A percentile compares a stretch with the other conserved stretches of the same genome.
Conservation (phyloP, 2,797 vertebrate genomes). For the Natrix natrix region DNA sequence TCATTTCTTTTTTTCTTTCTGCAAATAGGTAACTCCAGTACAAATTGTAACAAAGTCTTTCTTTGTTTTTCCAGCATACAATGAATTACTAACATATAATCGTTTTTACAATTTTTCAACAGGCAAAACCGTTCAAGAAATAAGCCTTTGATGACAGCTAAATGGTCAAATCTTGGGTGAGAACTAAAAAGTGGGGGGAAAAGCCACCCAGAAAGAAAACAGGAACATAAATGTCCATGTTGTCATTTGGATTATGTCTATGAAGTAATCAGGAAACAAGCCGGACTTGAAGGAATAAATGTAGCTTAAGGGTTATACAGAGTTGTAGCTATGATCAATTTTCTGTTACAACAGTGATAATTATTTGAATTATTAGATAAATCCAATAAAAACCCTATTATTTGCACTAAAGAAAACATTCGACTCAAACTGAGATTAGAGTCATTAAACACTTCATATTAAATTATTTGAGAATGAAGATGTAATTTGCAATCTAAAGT, state of each 20-base stretch:
- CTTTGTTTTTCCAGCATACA: background rate
- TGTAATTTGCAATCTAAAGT: background rate
- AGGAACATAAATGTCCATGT: too few species aligned
- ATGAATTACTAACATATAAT: background rate
- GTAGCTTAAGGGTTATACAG: background rate
- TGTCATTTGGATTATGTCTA: too few species aligned
- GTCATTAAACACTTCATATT: background rate
- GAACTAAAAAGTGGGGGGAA: too few species aligned
- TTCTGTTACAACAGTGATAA: background rate
- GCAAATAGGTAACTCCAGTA: background rate
- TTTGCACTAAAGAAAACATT: background rate
- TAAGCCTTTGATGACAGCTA: constrained; percentile 24
- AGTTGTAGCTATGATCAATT: background rate
- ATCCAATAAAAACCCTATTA: background rate
- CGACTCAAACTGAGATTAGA: background rate
- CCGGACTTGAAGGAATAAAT: background rate
- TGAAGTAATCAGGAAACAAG: too few species aligned
- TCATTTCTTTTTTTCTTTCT: background rate
- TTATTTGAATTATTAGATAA: background rate
- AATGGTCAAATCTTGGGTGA: constrained; percentile 32
- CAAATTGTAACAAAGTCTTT: background rate
- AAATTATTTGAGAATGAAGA: background rate
- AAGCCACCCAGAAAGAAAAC: too few species aligned
- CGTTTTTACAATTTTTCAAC: constrained; percentile 32
- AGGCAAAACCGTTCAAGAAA: constrained; percentile 46